Percentiles rank a stretch among this genome's conserved stretches.
Conservation (phyloP, 23 tunicate genomes). For the Oikopleura albicans region DNA sequence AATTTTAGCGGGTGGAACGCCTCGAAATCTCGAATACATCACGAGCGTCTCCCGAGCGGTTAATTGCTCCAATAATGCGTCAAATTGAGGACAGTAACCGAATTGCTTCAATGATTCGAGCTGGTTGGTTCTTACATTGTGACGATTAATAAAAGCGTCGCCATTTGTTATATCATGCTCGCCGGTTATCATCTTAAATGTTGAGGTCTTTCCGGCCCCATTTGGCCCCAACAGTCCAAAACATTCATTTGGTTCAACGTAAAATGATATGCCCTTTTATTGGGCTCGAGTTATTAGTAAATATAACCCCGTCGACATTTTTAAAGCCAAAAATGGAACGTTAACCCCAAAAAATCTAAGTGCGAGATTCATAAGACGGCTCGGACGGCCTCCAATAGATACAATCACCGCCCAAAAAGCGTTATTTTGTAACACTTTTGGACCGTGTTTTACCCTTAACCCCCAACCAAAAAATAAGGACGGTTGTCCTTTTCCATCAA, state of each 20-base stretch:
- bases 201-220: background rate
- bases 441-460: too few species aligned
- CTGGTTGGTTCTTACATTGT: background rate
- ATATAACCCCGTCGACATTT: too few species aligned
- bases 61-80: background rate
- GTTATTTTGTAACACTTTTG: too few species aligned
- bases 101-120: background rate
- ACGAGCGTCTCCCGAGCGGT: background rate
- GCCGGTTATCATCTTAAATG: background rate
- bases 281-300: too few species aligned
- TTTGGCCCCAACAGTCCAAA: background rate
- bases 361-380: too few species aligned
- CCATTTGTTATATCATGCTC: background rate
- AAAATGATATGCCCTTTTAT: background rate
- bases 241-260: background rate
- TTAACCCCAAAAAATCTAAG: too few species aligned
- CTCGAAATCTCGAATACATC: background rate
- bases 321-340: too few species aligned
- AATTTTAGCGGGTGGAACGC: background rate
- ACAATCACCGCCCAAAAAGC: too few species aligned
- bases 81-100: background rate
- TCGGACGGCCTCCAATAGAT: too few species aligned
- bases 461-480: too few species aligned
- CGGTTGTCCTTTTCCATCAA: too few species aligned
- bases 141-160: background rate